Conservation (phyloP, 2,888 invertebrate species). For the Ormyrus thymus region DNA sequence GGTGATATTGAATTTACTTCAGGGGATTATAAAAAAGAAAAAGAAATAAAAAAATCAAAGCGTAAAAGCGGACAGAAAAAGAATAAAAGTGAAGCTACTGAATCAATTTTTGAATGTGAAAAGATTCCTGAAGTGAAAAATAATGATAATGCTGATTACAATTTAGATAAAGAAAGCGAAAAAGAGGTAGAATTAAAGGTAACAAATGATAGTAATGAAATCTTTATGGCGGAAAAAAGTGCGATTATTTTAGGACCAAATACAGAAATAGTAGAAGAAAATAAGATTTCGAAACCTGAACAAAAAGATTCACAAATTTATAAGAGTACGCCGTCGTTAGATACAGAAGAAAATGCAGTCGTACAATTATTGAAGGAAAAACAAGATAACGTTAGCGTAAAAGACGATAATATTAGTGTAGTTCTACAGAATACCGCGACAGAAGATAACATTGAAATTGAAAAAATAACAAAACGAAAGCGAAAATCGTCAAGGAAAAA, state of each 20-base stretch:
- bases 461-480: slow-evolving; percentile 26
- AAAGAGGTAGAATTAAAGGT: slow-evolving; percentile 12
- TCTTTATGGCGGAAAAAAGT: slow-evolving; percentile 22
- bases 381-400: slow-evolving; percentile 8
- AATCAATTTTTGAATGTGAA: slow-evolving; percentile 13
- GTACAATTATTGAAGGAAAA: slow-evolving; percentile 5
- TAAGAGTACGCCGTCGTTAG: background rate
- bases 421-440: slow-evolving; percentile 5
- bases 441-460: background rate
- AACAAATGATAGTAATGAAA: slow-evolving; percentile 18
- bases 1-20: background rate
- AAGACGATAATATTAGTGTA: background rate
- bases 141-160: slow-evolving; percentile 24
- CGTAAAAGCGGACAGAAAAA: slow-evolving; percentile 32
- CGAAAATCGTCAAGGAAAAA: slow-evolving; percentile 34
- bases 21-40: slow-evolving; percentile 12
- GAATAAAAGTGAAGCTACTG: slow-evolving; percentile 21
- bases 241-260: slow-evolving; percentile 47
- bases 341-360: background rate
- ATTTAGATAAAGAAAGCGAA: slow-evolving; percentile 20
- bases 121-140: background rate
- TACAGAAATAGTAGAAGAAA: slow-evolving; percentile 13
- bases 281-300: slow-evolving; percentile 9
- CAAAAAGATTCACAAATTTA: background rate
- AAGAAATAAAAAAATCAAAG: slow-evolving; percentile 20